Evolutionary conservation across 1,140 invertebrate genomes (phyloP).

Genomic region (Ips typographus): DNA sequence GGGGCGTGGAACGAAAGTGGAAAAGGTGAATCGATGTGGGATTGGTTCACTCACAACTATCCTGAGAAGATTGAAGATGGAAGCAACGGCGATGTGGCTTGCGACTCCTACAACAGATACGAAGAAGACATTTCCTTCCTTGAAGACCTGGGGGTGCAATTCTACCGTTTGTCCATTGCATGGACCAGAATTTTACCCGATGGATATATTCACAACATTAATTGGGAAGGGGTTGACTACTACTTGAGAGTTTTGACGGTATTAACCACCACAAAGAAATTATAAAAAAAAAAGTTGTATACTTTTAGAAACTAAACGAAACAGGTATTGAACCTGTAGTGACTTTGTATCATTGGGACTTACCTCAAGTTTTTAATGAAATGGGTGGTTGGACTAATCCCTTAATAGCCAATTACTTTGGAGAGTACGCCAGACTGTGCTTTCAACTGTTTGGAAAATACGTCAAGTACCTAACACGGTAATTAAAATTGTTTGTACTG

Average conservation of each 20-base stretch:
- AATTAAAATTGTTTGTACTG: neutral
- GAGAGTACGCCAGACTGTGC: slow-evolving; percentile 61
- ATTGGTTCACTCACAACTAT: slow-evolving; percentile 58
- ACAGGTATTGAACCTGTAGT: slow-evolving; percentile 65
- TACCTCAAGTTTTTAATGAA: slow-evolving; percentile 46
- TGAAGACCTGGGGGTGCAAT: slow-evolving; percentile 54
- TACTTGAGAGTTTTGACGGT: slow-evolving; percentile 65
- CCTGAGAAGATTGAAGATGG: slow-evolving; percentile 58
- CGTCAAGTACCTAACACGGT: slow-evolving; percentile 51
- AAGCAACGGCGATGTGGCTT: slow-evolving; percentile 59
- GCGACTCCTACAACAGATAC: slow-evolving; percentile 62
- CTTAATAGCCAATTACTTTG: slow-evolving; percentile 52
- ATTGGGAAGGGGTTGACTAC: slow-evolving; percentile 55
- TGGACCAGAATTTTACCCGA: slow-evolving; percentile 55
- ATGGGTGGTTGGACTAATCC: slow-evolving; percentile 47
- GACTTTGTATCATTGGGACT: slow-evolving; percentile 48
- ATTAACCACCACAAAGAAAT: neutral
- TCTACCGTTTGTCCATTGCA: slow-evolving; percentile 62
- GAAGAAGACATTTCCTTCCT: slow-evolving; percentile 57
- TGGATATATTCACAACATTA: slow-evolving; percentile 51
- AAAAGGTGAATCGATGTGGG: slow-evolving; percentile 60
- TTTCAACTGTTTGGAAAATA: slow-evolving; percentile 62
- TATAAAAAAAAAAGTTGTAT: neutral
- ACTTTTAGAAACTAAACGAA: slow-evolving; percentile 27
- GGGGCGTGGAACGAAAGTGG: slow-evolving; percentile 49